Percentiles rank a stretch among this genome's conserved stretches.
Evolutionary conservation across 2,888 invertebrate genomes (phyloP).

Genomic region (Piscicola geometra): DNA sequence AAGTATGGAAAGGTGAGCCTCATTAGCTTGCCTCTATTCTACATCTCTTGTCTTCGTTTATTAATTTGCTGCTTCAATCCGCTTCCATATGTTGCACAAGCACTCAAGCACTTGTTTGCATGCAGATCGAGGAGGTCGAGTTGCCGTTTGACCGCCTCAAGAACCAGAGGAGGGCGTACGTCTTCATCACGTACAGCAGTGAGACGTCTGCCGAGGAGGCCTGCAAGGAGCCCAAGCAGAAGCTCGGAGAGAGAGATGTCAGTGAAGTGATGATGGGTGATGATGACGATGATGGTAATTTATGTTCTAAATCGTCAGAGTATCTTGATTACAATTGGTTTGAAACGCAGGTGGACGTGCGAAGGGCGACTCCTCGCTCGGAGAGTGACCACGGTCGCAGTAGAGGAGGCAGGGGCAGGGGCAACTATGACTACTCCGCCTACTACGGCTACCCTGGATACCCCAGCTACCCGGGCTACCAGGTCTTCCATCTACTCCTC

Average conservation of each 20-base stretch:
- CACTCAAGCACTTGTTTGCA: too few relatives aligned
- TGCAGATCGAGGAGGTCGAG: conserved; percentile 89
- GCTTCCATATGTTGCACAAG: too few relatives aligned
- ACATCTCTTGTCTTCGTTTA: not conserved
- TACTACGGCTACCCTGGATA: conserved; percentile 35
- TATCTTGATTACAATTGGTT: too few relatives aligned
- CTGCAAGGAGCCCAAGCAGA: conserved; percentile 74
- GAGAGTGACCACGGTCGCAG: conserved; percentile 33
- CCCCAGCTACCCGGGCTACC: conserved; percentile 41
- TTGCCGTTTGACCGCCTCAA: conserved; percentile 95
- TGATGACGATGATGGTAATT: too few relatives aligned
- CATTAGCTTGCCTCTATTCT: not conserved
- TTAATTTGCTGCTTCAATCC: too few relatives aligned
- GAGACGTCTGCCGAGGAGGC: conserved; percentile 88
- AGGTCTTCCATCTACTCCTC: conserved; percentile 21
- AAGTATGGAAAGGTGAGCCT: conserved; percentile 79
- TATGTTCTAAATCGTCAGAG: too few relatives aligned
- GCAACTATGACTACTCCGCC: conserved; percentile 54
- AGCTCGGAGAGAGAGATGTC: conserved; percentile 85
- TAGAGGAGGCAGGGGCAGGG: conserved; percentile 39
- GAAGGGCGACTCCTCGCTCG: conserved; percentile 78
- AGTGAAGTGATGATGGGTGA: conserved; percentile 56
- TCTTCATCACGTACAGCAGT: conserved; percentile 92
- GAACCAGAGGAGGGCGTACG: conserved; percentile 92
- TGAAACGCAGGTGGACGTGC: conserved; percentile 68